Percentiles rank a stretch among this genome's conserved stretches.
Evolutionary conservation across 2,888 invertebrate species (phyloP).

Genomic region (Gari tellinella): DNA sequence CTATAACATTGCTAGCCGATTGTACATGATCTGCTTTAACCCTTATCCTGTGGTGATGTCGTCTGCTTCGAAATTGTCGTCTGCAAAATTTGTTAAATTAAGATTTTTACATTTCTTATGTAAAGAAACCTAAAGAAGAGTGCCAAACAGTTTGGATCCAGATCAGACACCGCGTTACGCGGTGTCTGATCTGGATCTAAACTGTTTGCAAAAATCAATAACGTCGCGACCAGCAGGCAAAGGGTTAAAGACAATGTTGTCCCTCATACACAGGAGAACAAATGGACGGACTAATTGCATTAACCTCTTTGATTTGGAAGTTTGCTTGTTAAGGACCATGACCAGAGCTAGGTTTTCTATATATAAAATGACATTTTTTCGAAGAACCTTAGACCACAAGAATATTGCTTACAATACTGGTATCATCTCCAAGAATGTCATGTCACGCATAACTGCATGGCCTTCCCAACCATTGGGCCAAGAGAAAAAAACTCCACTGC

Average conservation of each 20-base stretch:
- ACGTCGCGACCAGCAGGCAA: too few relatives aligned
- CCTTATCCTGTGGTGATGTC: too few relatives aligned
- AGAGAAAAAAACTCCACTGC: slow-evolving; percentile 1
- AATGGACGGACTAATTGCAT: slow-evolving; percentile 16
- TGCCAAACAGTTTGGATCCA: too few relatives aligned
- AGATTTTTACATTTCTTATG: too few relatives aligned
- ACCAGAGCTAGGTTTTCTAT: slow-evolving; percentile 30
- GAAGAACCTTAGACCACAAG: neutral
- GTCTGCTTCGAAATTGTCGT: too few relatives aligned
- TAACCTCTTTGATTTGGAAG: slow-evolving; percentile 25
- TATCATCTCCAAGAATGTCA: slow-evolving; percentile 10
- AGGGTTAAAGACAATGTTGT: slow-evolving; percentile 17
- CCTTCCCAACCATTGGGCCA: neutral
- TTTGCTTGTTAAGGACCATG: slow-evolving; percentile 14
- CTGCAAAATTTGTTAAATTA: too few relatives aligned
- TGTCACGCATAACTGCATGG: neutral
- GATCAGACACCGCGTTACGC: too few relatives aligned
- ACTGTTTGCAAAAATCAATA: too few relatives aligned
- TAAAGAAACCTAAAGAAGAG: too few relatives aligned
- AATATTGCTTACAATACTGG: slow-evolving; percentile 2
- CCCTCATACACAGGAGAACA: slow-evolving; percentile 16
- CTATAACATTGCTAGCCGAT: slow-evolving; percentile 11
- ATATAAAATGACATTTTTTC: slow-evolving; percentile 8
- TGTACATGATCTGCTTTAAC: too few relatives aligned
- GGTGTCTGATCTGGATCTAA: too few relatives aligned